These are phyloP conservation scores for Dipodomys spectabilis DNA, from an alignment of 2,113 vertebrate genomes.

Conservation along the genomic window DNA sequence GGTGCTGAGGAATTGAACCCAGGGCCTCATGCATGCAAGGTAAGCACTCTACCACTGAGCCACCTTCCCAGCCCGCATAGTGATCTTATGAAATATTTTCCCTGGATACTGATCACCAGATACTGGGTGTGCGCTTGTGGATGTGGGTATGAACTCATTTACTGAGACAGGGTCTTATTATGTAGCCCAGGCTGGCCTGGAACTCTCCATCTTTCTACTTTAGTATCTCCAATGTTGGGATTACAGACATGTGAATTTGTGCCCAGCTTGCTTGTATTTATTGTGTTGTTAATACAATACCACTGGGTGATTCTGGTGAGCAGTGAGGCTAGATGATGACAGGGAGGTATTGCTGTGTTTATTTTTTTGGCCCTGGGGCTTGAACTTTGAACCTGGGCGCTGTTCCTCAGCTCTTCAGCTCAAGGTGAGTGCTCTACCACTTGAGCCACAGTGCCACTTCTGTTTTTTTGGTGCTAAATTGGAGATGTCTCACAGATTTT, in stretches of 20 bases:
- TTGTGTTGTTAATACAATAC: neutral
- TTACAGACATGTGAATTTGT: neutral
- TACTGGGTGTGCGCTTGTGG: neutral
- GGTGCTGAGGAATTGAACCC: no score
- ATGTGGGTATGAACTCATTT: no score
- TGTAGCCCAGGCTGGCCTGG: neutral
- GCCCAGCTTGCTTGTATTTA: neutral
- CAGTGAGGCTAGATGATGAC: neutral
- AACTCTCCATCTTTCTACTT: neutral
- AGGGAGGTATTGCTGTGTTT: neutral
- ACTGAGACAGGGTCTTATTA: neutral
- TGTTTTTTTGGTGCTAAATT: no score
- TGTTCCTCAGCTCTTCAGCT: no score
- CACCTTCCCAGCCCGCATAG: neutral
- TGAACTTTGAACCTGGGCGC: no score
- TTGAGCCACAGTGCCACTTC: no score
- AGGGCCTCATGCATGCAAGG: no score
- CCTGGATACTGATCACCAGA: neutral
- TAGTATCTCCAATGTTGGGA: neutral
- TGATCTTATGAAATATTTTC: neutral
- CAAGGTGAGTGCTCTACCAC: no score
- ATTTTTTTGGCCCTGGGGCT: no score
- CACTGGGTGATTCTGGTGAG: neutral
- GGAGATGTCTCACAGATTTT: no score
- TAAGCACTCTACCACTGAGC: no score